Conservation (phyloP, 2,797 vertebrate genomes). For the Pithecia hirsuta region DNA sequence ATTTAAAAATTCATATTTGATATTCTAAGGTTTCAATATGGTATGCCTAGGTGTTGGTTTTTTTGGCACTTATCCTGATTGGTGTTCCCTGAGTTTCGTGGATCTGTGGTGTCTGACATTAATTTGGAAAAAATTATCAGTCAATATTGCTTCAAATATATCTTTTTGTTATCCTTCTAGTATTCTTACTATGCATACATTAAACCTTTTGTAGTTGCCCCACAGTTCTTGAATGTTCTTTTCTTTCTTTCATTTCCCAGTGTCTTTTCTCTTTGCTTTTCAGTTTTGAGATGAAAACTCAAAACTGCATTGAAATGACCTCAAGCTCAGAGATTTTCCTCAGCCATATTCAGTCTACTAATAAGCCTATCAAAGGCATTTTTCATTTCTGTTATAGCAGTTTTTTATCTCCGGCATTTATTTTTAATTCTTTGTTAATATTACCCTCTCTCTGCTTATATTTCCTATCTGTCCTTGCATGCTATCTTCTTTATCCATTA, state of each 20-base stretch:
- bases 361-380: not conserved
- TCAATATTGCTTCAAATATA: not conserved
- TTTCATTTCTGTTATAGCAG: not conserved
- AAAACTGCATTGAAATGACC: not conserved
- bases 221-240: not conserved
- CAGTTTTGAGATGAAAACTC: not conserved
- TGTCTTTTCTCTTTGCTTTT: not conserved
- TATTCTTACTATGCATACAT: not conserved
- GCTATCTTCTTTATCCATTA: not conserved
- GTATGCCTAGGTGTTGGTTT: not conserved
- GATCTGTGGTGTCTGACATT: not conserved
- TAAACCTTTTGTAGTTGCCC: not conserved
- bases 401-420: not conserved
- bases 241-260: not conserved
- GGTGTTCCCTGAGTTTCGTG: not conserved
- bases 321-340: not conserved
- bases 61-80: not conserved
- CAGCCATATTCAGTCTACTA: not conserved
- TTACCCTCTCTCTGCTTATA: not conserved
- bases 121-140: not conserved
- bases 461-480: not conserved
- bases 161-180: not conserved
- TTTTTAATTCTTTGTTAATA: not conserved
- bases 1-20: not conserved
- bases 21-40: not conserved